Conservation (phyloP, 2,113 vertebrate genomes). For the Elanus axillaris region DNA sequence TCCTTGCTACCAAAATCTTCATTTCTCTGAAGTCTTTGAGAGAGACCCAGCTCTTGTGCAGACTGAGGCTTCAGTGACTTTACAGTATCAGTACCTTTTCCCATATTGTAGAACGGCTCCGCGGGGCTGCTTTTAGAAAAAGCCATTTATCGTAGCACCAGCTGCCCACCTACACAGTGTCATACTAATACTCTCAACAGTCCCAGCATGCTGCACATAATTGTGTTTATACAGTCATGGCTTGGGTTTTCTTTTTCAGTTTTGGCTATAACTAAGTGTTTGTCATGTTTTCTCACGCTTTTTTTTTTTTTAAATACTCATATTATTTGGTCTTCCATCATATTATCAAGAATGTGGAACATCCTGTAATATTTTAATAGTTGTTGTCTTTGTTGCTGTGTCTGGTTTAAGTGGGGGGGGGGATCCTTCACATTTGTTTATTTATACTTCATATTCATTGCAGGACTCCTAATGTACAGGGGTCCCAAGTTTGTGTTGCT, state of each 20-base stretch:
- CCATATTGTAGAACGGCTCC: not conserved
- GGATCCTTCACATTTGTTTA: not conserved
- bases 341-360: not conserved
- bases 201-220: not conserved
- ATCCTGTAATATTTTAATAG: not conserved
- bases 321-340: not conserved
- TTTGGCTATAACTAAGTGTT: not conserved
- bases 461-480: not conserved
- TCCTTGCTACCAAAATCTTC: not conserved
- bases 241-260: not conserved
- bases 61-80: not conserved
- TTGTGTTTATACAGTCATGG: not conserved
- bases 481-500: not conserved
- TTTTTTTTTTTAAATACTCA: not conserved
- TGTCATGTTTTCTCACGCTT: not conserved
- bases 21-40: not conserved
- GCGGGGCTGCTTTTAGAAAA: not conserved
- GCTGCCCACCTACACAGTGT: not conserved
- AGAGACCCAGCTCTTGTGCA: not conserved
- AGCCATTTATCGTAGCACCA: not conserved
- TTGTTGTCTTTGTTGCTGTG: fast-evolving
- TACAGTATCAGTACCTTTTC: not conserved
- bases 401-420: not conserved
- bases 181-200: not conserved
- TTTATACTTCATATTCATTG: not conserved